Percentiles rank a stretch among this genome's conserved stretches.
Evolutionary conservation across 2,113 vertebrate species (phyloP).

Genomic region (Trichomycterus rosablanca): DNA sequence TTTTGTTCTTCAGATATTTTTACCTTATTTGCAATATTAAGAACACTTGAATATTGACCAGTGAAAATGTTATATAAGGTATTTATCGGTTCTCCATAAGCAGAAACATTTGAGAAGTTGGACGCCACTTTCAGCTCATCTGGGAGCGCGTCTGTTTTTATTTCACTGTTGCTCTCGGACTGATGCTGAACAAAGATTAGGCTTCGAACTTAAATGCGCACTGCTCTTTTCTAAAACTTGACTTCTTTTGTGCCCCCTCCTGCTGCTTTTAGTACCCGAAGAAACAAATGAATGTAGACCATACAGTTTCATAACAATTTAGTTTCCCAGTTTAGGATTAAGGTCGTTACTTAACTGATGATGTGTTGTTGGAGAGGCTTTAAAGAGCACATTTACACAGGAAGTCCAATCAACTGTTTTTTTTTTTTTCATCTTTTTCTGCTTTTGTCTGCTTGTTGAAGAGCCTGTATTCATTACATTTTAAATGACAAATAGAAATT

Average conservation of each 20-base stretch:
- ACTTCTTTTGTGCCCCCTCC: too few relatives aligned
- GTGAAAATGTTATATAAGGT: neutral
- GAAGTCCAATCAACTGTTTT: slow-evolving; percentile 5
- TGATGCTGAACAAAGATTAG: neutral
- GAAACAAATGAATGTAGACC: too few relatives aligned
- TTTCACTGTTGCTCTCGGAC: neutral
- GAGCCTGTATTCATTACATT: neutral
- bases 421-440: too few relatives aligned
- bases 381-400: neutral
- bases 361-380: neutral
- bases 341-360: slow-evolving; percentile 3
- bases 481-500: neutral
- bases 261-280: too few relatives aligned
- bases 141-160: neutral
- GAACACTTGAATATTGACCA: too few relatives aligned
- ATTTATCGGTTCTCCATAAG: neutral
- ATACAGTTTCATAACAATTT: slow-evolving; percentile 2
- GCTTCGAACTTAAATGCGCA: neutral
- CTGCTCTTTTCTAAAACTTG: too few relatives aligned
- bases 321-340: neutral
- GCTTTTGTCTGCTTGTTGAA: neutral
- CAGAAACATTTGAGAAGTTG: neutral
- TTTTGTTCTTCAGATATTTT: too few relatives aligned
- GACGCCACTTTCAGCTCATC: neutral
- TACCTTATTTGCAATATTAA: too few relatives aligned